Evolutionary conservation across 2,113 vertebrate genomes (phyloP).

Genomic region (Phyllostomus hastatus): DNA sequence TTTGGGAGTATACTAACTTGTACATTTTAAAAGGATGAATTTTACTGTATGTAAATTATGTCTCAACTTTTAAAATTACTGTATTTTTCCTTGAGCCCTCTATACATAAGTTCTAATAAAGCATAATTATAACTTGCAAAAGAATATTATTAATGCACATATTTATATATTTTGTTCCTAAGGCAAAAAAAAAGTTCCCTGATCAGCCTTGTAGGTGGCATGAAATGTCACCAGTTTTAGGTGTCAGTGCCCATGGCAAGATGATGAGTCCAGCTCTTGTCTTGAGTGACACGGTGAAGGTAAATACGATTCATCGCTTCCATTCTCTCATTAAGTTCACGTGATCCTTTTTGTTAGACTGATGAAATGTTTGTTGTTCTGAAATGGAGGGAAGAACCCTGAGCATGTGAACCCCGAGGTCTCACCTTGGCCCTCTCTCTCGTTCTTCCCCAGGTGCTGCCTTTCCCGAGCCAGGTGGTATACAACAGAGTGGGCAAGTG

Average conservation of each 20-base stretch:
- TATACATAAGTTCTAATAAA: not conserved
- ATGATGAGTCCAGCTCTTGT: not conserved
- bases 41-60: not conserved
- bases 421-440: not conserved
- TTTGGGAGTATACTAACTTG: not conserved
- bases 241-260: not conserved
- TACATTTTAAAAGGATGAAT: not conserved
- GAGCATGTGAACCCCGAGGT: rapidly evolving
- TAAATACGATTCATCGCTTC: rapidly evolving
- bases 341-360: not conserved
- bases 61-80: not conserved
- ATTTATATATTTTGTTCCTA: not conserved
- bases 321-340: rapidly evolving
- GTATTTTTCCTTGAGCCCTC: not conserved
- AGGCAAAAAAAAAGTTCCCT: not conserved
- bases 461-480: slow-evolving; percentile 98
- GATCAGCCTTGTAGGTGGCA: not conserved
- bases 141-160: not conserved
- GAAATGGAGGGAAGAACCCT: rapidly evolving
- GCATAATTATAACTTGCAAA: not conserved
- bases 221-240: not conserved
- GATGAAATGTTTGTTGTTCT: not conserved
- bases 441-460: slow-evolving; percentile 85
- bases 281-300: rapidly evolving
- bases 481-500: slow-evolving; percentile 99